phyloP scores from a whole-genome alignment of 2,113 vertebrate species.

The Synodontis membranacea region DNA sequence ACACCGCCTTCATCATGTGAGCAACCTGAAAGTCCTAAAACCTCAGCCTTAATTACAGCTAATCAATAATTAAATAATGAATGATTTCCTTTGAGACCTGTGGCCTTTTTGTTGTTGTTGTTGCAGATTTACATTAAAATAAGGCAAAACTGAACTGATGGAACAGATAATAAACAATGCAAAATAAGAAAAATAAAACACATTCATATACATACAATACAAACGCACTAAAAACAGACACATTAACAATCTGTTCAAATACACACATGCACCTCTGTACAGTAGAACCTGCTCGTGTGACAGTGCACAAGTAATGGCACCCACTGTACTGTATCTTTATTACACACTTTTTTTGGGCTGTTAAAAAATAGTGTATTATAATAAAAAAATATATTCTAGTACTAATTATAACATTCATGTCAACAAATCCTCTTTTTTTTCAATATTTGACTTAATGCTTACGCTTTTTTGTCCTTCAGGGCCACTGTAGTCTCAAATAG shows the following conservation, averaged over 20 bases:
- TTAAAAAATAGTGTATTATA: background rate
- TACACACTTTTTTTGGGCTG: background rate
- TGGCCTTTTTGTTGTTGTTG: background rate
- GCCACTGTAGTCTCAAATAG: slow-evolving; percentile 59
- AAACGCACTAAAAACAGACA: background rate
- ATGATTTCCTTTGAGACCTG: background rate
- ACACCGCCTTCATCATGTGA: slow-evolving; percentile 1
- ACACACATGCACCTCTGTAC: background rate
- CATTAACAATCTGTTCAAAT: background rate
- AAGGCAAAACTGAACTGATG: background rate
- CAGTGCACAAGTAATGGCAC: slow-evolving; percentile 1
- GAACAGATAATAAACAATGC: background rate
- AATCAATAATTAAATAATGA: background rate
- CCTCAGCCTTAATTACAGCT: background rate
- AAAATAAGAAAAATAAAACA: background rate
- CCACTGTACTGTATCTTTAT: background rate
- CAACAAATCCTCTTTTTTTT: background rate
- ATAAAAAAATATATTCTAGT: background rate
- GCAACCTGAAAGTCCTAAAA: background rate
- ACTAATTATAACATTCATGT: background rate
- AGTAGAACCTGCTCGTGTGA: background rate
- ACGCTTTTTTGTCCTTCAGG: slow-evolving; percentile 44
- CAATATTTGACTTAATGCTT: background rate
- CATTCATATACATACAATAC: no score
- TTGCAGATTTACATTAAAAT: background rate